A percentile compares a stretch with the other conserved stretches of the same genome.
These are phyloP conservation scores for Eristalinus aeneus DNA, from an alignment of 2,888 invertebrate species.

Conservation along the genomic window DNA sequence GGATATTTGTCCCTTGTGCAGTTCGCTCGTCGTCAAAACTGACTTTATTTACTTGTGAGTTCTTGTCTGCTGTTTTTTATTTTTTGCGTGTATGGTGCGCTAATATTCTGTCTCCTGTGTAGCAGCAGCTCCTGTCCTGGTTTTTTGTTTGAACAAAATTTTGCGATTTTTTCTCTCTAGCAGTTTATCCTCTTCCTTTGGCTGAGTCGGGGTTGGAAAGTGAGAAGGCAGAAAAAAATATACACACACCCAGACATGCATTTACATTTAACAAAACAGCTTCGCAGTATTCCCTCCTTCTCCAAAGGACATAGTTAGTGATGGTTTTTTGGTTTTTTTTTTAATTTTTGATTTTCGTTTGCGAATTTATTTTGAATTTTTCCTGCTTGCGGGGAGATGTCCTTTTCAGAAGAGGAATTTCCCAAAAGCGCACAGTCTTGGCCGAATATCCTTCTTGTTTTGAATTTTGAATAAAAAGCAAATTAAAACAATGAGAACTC, in stretches of 20 bases:
- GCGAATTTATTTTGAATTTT: not conserved
- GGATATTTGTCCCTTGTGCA: slow-evolving; percentile 36
- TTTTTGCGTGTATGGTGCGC: not conserved
- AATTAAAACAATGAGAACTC: not conserved
- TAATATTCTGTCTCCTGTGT: not conserved
- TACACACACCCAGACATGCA: slow-evolving; percentile 61
- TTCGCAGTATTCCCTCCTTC: slow-evolving; percentile 8
- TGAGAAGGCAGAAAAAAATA: slow-evolving; percentile 6
- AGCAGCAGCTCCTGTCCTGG: not conserved
- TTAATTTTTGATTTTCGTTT: not conserved
- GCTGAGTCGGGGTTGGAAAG: not conserved
- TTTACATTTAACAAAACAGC: slow-evolving; percentile 50
- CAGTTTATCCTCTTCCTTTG: slow-evolving; percentile 26
- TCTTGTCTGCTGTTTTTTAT: slow-evolving; percentile 7
- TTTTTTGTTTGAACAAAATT: not conserved
- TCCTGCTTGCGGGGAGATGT: slow-evolving; percentile 31
- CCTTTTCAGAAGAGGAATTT: slow-evolving; percentile 29
- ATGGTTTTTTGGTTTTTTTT: not conserved
- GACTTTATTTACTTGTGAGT: not conserved
- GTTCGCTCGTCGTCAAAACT: slow-evolving; percentile 8
- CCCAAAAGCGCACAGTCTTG: slow-evolving; percentile 27
- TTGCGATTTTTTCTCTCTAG: not conserved
- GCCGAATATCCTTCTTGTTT: slow-evolving; percentile 2
- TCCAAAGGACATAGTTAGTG: slow-evolving; percentile 41
- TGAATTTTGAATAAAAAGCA: not conserved